Conservation (phyloP, 2,888 invertebrate genomes). For the Hermaeophaga mercurialis region DNA sequence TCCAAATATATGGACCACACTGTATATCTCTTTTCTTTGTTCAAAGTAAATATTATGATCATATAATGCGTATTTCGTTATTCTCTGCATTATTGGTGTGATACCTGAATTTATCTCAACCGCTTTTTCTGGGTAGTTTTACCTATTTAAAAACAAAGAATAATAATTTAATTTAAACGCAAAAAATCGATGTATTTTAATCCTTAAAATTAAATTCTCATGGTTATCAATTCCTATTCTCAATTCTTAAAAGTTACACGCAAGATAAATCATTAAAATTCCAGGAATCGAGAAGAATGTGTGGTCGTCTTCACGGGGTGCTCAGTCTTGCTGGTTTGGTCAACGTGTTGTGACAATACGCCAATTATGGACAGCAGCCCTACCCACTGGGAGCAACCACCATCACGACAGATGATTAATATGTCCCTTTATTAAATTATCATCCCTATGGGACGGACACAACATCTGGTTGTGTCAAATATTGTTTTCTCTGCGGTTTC, state of each 20-base stretch:
- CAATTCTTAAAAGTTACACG: conserved; percentile 1
- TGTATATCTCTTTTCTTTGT: too few relatives aligned
- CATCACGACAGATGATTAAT: conserved; percentile 56
- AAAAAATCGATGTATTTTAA: too few relatives aligned
- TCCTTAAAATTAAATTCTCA: conserved; percentile 10
- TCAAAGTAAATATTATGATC: too few relatives aligned
- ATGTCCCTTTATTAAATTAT: conserved; percentile 56
- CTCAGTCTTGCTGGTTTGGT: conserved; percentile 46
- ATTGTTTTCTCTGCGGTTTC: conserved; percentile 20
- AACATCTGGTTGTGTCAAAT: conserved; percentile 24
- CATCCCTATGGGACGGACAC: conserved; percentile 47
- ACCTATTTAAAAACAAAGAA: too few relatives aligned
- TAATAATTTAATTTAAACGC: too few relatives aligned
- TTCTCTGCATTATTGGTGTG: too few relatives aligned
- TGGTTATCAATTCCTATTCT: conserved; percentile 15
- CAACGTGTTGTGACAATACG: conserved; percentile 57
- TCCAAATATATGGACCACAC: too few relatives aligned
- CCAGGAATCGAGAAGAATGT: conserved; percentile 48
- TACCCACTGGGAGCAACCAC: conserved; percentile 53
- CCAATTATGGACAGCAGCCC: conserved; percentile 55
- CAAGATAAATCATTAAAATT: conserved; percentile 29
- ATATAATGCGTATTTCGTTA: too few relatives aligned
- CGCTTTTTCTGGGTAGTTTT: too few relatives aligned
- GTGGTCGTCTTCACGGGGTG: conserved; percentile 48
- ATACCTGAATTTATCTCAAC: too few relatives aligned